A percentile compares a stretch with the other conserved stretches of the same genome.
Conservation (phyloP, 2,888 invertebrate species). For the Cordilura impudica region DNA sequence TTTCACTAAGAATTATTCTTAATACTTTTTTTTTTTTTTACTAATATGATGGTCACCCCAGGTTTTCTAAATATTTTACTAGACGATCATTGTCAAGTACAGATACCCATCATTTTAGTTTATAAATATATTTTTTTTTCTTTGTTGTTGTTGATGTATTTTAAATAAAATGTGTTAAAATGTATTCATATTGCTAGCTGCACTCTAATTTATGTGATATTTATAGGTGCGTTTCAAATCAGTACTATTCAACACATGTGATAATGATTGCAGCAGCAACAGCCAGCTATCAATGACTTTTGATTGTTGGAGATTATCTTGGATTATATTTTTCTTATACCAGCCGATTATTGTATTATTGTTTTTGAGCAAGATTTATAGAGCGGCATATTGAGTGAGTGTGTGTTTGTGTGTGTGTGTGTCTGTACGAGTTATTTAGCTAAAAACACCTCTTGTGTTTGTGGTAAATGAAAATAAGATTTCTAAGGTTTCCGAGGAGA, state of each 20-base stretch:
- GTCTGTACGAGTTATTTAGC: not conserved
- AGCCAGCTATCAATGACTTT: constrained; percentile 54
- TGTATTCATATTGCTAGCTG: not conserved
- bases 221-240: constrained; percentile 55
- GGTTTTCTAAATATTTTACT: too few relatives aligned
- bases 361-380: constrained; percentile 42
- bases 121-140: not conserved
- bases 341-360: not conserved
- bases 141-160: too few relatives aligned
- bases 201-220: constrained; percentile 45
- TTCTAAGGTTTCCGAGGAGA: constrained; percentile 59
- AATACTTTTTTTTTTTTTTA: too few relatives aligned
- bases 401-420: not conserved
- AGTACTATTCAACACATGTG: not conserved
- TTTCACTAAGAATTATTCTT: too few relatives aligned
- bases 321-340: not conserved
- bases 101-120: not conserved
- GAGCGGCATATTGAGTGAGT: constrained; percentile 38
- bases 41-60: too few relatives aligned
- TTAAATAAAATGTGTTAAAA: not conserved
- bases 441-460: not conserved
- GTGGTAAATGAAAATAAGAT: not conserved
- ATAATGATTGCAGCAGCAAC: not conserved
- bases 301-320: constrained; percentile 56
- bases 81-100: constrained; percentile 4